Conservation (phyloP, 2,888 invertebrate species). For the Xylocampa areola region DNA sequence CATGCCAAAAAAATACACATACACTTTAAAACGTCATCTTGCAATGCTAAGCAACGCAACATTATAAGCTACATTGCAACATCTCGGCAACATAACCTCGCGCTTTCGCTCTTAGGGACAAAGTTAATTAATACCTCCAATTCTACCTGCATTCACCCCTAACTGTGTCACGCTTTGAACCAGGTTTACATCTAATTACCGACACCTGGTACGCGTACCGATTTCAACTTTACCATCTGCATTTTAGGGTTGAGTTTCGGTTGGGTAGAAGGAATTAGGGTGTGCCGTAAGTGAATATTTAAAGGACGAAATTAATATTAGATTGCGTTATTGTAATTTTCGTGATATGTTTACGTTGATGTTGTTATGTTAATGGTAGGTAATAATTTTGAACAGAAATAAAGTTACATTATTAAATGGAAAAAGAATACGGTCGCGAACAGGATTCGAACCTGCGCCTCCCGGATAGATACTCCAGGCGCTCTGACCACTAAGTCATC, state of each 20-base stretch:
- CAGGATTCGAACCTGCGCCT: no score
- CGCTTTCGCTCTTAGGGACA: slow-evolving; percentile 26
- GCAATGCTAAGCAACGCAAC: no score
- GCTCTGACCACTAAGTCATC: no score
- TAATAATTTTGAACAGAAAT: no score
- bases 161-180: slow-evolving; percentile 53
- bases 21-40: neutral
- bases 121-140: slow-evolving; percentile 56
- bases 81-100: slow-evolving; percentile 15
- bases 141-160: slow-evolving; percentile 47
- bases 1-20: neutral
- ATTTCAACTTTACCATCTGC: slow-evolving; percentile 32
- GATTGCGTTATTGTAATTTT: slow-evolving; percentile 52
- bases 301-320: slow-evolving; percentile 50
- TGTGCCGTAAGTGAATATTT: slow-evolving; percentile 45
- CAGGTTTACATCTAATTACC: slow-evolving; percentile 48
- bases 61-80: neutral
- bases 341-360: slow-evolving; percentile 32
- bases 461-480: no score
- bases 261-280: slow-evolving; percentile 10
- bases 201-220: slow-evolving; percentile 17
- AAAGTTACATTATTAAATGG: no score
- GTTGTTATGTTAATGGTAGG: slow-evolving; percentile 28
- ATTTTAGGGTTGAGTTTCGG: slow-evolving; percentile 31
- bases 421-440: no score